Conservation (phyloP, 2,888 invertebrate species). For the Ditula angustiorana region DNA sequence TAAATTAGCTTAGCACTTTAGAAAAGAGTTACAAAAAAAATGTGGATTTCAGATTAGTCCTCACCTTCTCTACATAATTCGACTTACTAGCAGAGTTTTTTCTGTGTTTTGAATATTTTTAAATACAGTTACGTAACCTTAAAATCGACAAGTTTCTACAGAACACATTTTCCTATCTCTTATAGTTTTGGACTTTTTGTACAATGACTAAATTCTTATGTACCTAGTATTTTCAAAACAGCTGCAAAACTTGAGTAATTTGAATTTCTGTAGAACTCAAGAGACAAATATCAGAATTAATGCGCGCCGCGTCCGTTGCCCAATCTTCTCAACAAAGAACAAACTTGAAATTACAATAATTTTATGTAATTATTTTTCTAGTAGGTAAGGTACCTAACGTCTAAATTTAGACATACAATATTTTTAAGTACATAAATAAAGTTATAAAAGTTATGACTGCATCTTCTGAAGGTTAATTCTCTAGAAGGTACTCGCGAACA, state of each 20-base stretch:
- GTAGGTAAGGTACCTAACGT: background rate
- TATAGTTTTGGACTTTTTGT: no score
- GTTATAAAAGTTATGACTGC: background rate
- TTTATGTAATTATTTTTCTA: constrained; percentile 4
- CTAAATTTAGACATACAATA: background rate
- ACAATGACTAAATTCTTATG: no score
- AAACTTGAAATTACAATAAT: background rate
- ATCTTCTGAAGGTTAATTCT: background rate
- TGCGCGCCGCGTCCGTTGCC: background rate
- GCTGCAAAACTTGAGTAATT: constrained; percentile 9
- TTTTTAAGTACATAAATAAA: background rate
- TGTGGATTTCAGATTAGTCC: no score
- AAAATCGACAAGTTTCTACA: no score
- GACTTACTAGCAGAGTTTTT: no score
- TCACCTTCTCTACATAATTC: no score
- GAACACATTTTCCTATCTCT: no score
- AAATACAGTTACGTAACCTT: no score
- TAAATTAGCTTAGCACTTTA: no score
- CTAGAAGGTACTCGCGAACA: background rate
- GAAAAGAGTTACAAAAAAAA: no score
- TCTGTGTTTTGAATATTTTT: no score
- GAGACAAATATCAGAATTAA: background rate
- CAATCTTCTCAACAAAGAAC: background rate
- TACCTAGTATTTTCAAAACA: constrained; percentile 3
- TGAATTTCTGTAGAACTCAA: background rate